Evolutionary conservation across 2,113 vertebrate species (phyloP).

Genomic region (Macrotus californicus): DNA sequence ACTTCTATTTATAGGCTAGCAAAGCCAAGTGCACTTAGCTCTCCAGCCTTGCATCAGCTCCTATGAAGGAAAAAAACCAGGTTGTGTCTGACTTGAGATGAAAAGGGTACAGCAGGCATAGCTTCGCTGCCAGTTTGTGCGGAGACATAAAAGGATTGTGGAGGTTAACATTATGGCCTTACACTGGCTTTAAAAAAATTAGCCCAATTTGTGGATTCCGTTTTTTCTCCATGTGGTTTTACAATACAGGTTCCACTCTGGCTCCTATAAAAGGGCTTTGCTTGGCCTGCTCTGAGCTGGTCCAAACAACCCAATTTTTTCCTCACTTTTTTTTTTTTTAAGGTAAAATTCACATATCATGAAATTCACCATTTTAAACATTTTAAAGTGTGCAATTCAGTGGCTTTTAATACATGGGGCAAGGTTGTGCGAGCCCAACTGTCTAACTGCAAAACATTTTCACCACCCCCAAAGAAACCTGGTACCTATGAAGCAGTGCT

Average conservation of each 20-base stretch:
- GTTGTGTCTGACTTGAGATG: background rate
- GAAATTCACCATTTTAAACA: background rate
- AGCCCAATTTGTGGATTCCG: background rate
- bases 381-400: background rate
- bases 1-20: background rate
- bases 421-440: background rate
- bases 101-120: background rate
- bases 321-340: background rate
- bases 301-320: background rate
- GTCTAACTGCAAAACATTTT: background rate
- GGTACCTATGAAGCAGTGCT: background rate
- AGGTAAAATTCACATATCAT: slow-evolving; percentile 22
- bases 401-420: slow-evolving; percentile 4
- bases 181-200: background rate
- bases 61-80: background rate
- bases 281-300: background rate
- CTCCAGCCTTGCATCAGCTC: background rate
- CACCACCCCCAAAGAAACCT: background rate
- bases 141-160: background rate
- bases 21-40: background rate
- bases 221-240: background rate
- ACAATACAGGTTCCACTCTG: background rate
- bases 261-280: background rate
- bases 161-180: background rate
- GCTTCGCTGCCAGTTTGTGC: background rate